phyloP scores from a whole-genome alignment of 1,140 invertebrate genomes.

The Drosophila varians region DNA sequence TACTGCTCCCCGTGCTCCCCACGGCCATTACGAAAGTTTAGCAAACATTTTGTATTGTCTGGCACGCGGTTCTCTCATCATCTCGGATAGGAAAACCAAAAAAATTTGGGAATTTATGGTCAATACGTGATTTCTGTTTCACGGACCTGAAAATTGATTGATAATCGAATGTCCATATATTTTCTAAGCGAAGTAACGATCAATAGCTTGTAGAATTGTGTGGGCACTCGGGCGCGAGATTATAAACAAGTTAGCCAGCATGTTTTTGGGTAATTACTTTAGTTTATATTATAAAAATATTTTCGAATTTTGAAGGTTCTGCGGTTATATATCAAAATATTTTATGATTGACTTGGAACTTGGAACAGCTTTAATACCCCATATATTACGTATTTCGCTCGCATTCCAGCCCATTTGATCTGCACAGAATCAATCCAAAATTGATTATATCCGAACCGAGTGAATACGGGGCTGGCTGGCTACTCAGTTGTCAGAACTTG shows the following conservation, averaged over 20 bases:
- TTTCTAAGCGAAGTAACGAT: constrained; percentile 25
- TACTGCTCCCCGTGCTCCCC: constrained; percentile 20
- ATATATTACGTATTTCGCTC: neutral
- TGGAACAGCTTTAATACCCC: neutral
- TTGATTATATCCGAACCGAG: constrained; percentile 36
- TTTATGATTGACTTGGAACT: neutral
- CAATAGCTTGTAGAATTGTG: constrained; percentile 1
- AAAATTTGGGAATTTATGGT: constrained; percentile 34
- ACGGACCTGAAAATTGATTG: constrained; percentile 29
- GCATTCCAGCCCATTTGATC: constrained; percentile 18
- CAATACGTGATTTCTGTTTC: constrained; percentile 37
- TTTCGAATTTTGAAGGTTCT: no score
- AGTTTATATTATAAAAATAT: neutral
- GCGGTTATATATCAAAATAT: no score
- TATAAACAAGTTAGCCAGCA: constrained; percentile 12
- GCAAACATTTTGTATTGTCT: constrained; percentile 55
- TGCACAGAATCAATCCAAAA: constrained; percentile 47
- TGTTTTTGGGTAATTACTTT: neutral
- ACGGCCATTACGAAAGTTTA: constrained; percentile 51
- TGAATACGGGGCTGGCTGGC: constrained; percentile 19
- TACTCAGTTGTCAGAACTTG: constrained; percentile 64
- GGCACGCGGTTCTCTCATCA: constrained; percentile 33
- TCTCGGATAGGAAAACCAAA: neutral
- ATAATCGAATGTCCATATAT: constrained; percentile 31
- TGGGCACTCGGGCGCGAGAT: neutral